A percentile compares a stretch with the other conserved stretches of the same genome.
These are phyloP conservation scores for Scelioninae gen. 1 DNA, from an alignment of 2,888 invertebrate genomes.

Conservation along the genomic window DNA sequence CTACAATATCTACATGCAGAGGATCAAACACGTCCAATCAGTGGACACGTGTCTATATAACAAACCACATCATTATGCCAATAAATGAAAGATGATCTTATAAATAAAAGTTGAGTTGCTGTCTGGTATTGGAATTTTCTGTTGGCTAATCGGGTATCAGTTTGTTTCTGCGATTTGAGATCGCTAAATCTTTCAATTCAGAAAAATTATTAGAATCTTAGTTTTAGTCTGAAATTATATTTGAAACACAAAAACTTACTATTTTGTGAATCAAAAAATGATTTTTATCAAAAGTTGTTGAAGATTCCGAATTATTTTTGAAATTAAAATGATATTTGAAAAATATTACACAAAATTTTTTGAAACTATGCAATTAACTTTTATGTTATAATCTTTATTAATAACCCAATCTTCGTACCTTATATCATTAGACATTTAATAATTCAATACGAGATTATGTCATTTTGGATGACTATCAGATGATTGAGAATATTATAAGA, in stretches of 20 bases:
- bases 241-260: too few relatives aligned
- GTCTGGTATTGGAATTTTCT: constrained; percentile 40
- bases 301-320: too few relatives aligned
- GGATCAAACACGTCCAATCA: constrained; percentile 57
- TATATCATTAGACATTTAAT: constrained; percentile 28
- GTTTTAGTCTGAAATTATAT: too few relatives aligned
- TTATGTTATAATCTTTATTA: constrained; percentile 6
- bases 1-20: constrained; percentile 35
- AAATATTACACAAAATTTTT: too few relatives aligned
- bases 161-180: not conserved
- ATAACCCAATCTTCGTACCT: constrained; percentile 17
- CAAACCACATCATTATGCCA: constrained; percentile 58
- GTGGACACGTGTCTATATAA: constrained; percentile 64
- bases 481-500: constrained; percentile 4
- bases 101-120: constrained; percentile 52
- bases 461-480: constrained; percentile 22
- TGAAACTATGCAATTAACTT: not conserved
- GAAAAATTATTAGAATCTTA: too few relatives aligned
- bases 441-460: constrained; percentile 29
- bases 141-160: constrained; percentile 36
- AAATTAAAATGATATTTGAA: too few relatives aligned
- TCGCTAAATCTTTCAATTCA: not conserved
- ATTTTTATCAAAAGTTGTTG: too few relatives aligned
- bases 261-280: too few relatives aligned
- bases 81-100: constrained; percentile 61